These are phyloP conservation scores for Prolemur simus DNA, from an alignment of 2,113 vertebrate genomes.

Conservation along the genomic window DNA sequence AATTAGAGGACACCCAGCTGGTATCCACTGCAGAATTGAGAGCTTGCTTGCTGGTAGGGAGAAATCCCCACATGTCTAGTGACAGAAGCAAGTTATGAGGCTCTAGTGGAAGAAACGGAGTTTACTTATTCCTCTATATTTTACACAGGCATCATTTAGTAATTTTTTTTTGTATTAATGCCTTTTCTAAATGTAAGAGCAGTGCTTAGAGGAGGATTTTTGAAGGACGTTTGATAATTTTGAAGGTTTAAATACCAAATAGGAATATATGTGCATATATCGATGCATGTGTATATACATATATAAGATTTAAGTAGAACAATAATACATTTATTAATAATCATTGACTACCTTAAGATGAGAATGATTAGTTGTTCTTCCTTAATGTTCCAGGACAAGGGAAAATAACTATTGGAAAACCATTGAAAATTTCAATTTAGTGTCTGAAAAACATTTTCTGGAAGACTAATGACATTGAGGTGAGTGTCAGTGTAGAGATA, in stretches of 20 bases:
- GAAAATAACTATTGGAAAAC: neutral
- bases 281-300: neutral
- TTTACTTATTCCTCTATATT: neutral
- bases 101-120: neutral
- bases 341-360: neutral
- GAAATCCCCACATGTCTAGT: neutral
- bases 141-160: neutral
- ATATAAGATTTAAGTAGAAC: neutral
- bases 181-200: conserved; percentile 20
- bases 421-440: neutral
- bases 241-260: neutral
- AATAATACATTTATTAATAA: neutral
- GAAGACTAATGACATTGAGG: neutral
- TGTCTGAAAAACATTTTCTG: neutral
- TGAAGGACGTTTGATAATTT: neutral
- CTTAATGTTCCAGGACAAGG: neutral
- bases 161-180: neutral
- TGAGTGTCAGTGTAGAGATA: neutral
- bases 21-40: neutral
- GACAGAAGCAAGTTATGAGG: neutral
- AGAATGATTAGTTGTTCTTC: neutral
- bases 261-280: neutral
- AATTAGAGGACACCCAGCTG: neutral
- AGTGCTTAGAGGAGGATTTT: neutral
- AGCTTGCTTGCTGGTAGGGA: neutral